Conservation (phyloP, 37 sponge, comb jelly and placozoan genomes). For the Mnemiopsis leidyi region DNA sequence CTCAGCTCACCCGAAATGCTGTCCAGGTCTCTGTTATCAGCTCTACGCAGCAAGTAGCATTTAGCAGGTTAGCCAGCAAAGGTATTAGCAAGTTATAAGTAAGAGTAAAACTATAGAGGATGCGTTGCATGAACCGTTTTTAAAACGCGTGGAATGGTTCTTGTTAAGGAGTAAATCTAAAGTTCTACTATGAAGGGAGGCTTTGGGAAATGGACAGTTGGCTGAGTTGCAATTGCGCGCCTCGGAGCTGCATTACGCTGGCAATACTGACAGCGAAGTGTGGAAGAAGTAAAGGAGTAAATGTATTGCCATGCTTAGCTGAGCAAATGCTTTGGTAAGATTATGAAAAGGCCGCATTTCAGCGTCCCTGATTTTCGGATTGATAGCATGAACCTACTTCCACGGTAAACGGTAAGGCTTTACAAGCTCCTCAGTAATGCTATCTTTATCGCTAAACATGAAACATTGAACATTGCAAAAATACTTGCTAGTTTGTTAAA, state of each 20-base stretch:
- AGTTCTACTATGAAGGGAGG: too few relatives aligned
- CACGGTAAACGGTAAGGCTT: background rate
- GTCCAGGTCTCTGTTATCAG: background rate
- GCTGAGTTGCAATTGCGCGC: too few relatives aligned
- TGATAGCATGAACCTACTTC: background rate
- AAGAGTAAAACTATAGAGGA: too few relatives aligned
- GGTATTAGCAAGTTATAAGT: too few relatives aligned
- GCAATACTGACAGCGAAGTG: background rate
- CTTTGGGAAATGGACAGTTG: too few relatives aligned
- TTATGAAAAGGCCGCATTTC: background rate
- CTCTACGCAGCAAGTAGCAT: background rate
- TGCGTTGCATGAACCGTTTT: too few relatives aligned
- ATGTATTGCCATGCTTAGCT: background rate
- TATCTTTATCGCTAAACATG: background rate
- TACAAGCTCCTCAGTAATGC: background rate
- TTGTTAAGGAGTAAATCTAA: too few relatives aligned
- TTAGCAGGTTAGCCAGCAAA: too few relatives aligned
- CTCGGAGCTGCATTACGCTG: background rate
- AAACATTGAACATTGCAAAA: background rate
- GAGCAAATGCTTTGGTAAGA: background rate
- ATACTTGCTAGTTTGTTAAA: too few relatives aligned
- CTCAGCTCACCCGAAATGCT: conserved; percentile 62
- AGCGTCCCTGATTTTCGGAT: background rate
- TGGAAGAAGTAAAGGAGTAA: too few relatives aligned
- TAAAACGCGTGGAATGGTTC: too few relatives aligned